Conservation (phyloP, 2,113 vertebrate genomes). For the Thermophis baileyi region DNA sequence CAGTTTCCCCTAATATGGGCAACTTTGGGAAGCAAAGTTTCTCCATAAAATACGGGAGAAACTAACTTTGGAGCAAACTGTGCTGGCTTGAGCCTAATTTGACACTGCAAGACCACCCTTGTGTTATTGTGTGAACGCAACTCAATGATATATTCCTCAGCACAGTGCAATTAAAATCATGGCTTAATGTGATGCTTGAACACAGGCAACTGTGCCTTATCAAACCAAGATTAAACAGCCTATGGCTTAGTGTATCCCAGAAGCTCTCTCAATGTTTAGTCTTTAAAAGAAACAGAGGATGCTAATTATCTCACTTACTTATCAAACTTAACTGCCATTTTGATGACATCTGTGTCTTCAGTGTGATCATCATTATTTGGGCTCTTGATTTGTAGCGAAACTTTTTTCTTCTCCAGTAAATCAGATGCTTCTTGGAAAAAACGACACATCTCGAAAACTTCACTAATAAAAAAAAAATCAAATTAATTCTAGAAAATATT, state of each 20-base stretch:
- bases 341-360: slow-evolving; percentile 77
- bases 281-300: background rate
- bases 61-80: too few relatives aligned
- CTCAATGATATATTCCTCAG: too few relatives aligned
- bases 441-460: slow-evolving; percentile 80
- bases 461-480: slow-evolving; percentile 65
- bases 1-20: too few relatives aligned
- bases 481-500: background rate
- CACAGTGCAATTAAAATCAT: background rate
- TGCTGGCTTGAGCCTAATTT: too few relatives aligned
- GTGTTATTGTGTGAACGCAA: too few relatives aligned
- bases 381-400: slow-evolving; percentile 54
- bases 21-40: too few relatives aligned
- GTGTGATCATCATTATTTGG: slow-evolving; percentile 51
- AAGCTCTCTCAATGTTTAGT: background rate
- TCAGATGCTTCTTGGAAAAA: slow-evolving; percentile 74
- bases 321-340: slow-evolving; percentile 88
- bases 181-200: background rate
- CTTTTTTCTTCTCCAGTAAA: slow-evolving; percentile 64
- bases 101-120: too few relatives aligned
- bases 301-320: slow-evolving; percentile 67
- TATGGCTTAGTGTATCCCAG: background rate
- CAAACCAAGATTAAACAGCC: background rate
- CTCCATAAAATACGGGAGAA: too few relatives aligned
- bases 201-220: background rate